Percentiles rank a stretch among this genome's conserved stretches.
These are phyloP conservation scores for Euzophera pinguis DNA, from an alignment of 2,888 invertebrate genomes.

Conservation along the genomic window DNA sequence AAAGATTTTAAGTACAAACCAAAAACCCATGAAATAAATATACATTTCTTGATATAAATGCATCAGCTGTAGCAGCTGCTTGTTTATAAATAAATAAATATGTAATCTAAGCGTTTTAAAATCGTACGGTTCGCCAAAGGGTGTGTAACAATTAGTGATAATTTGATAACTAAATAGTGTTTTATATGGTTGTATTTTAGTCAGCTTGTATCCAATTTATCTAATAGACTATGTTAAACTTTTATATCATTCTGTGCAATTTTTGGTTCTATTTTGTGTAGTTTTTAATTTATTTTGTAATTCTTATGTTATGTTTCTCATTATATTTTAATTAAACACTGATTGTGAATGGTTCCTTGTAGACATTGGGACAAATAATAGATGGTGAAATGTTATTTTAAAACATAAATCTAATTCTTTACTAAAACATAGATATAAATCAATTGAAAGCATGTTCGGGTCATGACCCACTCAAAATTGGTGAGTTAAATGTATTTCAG, in stretches of 20 bases:
- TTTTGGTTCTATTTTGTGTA: slow-evolving; percentile 19
- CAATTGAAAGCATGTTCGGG: too few relatives aligned
- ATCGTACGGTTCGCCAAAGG: background rate
- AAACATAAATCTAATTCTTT: background rate
- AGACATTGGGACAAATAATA: background rate
- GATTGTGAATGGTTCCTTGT: background rate
- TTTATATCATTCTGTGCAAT: slow-evolving; percentile 24
- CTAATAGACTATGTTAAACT: slow-evolving; percentile 13
- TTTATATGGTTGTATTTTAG: slow-evolving; percentile 20
- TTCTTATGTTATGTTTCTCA: slow-evolving; percentile 14
- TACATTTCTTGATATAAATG: too few relatives aligned
- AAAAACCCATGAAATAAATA: too few relatives aligned
- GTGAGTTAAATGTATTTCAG: too few relatives aligned
- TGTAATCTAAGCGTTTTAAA: background rate
- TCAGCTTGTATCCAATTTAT: slow-evolving; percentile 13
- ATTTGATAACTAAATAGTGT: slow-evolving; percentile 22
- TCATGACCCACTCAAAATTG: too few relatives aligned
- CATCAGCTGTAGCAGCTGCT: too few relatives aligned
- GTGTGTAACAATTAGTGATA: slow-evolving; percentile 6
- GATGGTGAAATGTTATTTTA: background rate
- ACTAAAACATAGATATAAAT: too few relatives aligned
- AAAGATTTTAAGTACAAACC: too few relatives aligned
- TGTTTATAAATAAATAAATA: too few relatives aligned
- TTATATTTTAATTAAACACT: slow-evolving; percentile 4
- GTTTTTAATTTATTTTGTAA: slow-evolving; percentile 15